Conservation (phyloP, 2,113 vertebrate species). For the Crotalus horridus region DNA sequence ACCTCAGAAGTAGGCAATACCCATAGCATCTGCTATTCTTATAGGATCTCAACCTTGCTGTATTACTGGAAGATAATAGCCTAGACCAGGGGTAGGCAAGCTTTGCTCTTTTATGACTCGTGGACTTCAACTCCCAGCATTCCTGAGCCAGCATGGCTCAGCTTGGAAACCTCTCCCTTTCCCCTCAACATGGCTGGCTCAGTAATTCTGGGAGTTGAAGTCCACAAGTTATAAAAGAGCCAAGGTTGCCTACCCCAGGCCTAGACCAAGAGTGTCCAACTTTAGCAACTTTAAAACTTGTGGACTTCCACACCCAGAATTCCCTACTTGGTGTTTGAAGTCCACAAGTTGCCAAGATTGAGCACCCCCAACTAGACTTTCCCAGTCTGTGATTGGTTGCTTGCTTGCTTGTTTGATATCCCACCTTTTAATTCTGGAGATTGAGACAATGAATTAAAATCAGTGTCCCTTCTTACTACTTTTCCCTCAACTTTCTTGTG, state of each 20-base stretch:
- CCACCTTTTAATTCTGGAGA: background rate
- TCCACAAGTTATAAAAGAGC: no score
- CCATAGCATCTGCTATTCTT: background rate
- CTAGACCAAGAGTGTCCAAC: background rate
- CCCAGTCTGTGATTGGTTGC: background rate
- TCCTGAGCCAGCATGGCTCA: background rate
- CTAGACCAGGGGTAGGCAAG: background rate
- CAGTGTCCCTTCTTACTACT: background rate
- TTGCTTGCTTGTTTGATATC: background rate
- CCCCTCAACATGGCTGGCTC: no score
- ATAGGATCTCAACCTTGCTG: background rate
- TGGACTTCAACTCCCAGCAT: background rate
- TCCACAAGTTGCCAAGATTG: background rate
- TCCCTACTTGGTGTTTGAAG: background rate
- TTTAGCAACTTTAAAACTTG: background rate
- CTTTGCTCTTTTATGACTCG: background rate
- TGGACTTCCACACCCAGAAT: background rate
- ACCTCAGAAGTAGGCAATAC: background rate
- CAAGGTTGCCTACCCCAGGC: no score
- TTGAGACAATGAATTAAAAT: background rate
- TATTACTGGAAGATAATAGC: background rate
- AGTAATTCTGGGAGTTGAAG: no score
- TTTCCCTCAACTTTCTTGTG: background rate
- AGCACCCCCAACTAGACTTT: background rate
- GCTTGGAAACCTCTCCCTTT: no score